Evolutionary conservation across 2,888 invertebrate species (phyloP), one percentile per base, ranked within the genome.

Genomic region (Cantharis nigra): DNA sequence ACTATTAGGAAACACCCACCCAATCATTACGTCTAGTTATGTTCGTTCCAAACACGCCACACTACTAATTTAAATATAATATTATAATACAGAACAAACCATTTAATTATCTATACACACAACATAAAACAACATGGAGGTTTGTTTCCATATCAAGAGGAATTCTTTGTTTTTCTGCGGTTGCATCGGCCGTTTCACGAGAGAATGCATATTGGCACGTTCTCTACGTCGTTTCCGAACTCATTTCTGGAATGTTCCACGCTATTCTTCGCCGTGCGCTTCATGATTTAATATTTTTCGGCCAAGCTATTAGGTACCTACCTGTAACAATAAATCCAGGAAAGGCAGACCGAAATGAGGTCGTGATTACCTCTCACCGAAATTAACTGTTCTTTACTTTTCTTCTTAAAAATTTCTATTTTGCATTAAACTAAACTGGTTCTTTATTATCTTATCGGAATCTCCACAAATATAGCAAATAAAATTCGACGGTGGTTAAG

Each of bases 21-120:
- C 65, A 26, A 67, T 67, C 65, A 67, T 67, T 67, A 67, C 11
- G n/a, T 26, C 65, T 67, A 67, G 65, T 67, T 67, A 67, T 67
- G 65, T 20, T 20, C 26, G 23, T 67, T 23, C n/a, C 65, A 67
- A 67, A 67, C 65, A 23, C 65, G 65, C 65, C 20, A 67, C 20
- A 67, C 20, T 67, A 67, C 65, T 26, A 67, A 67, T 67, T 67
- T 67, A 67, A 67, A 26, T 67, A 67, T 23, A 23, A 67, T 67
- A 67, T 67, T 49, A 49, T 49, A n/a, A 49, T 49, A 49, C 2
- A 49, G 49, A 49, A 9, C 49, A 49, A 49, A 49, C 49, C 49
- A 7, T 49, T 49, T 49, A 49, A 49, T 49, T 49, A 49, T 49
- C 49, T 49, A 49, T 49, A n/a, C 49, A 49, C 33, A 33, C 33